A percentile compares a stretch with the other conserved stretches of the same genome.
phyloP scores from a whole-genome alignment of 2,797 vertebrate genomes.

The Falco columbarius region DNA sequence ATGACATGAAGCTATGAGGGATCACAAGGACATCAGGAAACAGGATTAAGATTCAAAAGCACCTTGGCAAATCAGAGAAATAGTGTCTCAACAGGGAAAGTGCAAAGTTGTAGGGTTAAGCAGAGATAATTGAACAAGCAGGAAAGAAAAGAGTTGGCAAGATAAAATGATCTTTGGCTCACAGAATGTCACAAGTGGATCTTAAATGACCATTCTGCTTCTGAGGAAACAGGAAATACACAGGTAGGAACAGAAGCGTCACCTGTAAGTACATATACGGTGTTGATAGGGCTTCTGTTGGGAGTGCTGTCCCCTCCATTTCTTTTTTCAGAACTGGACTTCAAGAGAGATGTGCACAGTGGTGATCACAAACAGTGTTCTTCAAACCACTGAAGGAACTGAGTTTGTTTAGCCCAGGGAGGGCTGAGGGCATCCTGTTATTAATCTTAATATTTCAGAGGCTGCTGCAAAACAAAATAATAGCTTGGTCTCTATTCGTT shows the following conservation, averaged over 20 bases:
- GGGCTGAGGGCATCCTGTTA: neutral
- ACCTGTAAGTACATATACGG: neutral
- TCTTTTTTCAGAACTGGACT: neutral
- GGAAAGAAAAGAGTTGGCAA: neutral
- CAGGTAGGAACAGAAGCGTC: neutral
- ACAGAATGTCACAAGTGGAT: neutral
- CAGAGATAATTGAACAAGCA: neutral
- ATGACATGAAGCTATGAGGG: neutral
- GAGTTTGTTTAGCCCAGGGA: neutral
- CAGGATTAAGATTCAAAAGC: neutral
- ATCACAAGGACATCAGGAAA: neutral
- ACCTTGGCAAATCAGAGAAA: neutral
- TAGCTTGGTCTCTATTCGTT: neutral
- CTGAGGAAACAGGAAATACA: neutral
- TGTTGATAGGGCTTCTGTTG: neutral
- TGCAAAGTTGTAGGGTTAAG: neutral
- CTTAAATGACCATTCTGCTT: neutral
- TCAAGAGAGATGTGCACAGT: neutral
- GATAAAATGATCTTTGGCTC: neutral
- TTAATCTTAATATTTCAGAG: neutral
- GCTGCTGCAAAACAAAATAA: neutral
- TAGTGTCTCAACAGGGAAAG: neutral
- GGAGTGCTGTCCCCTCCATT: neutral
- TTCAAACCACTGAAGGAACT: neutral
- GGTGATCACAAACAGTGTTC: neutral